Conservation (phyloP, 2,797 vertebrate species). For the Phoeniculus purpureus region DNA sequence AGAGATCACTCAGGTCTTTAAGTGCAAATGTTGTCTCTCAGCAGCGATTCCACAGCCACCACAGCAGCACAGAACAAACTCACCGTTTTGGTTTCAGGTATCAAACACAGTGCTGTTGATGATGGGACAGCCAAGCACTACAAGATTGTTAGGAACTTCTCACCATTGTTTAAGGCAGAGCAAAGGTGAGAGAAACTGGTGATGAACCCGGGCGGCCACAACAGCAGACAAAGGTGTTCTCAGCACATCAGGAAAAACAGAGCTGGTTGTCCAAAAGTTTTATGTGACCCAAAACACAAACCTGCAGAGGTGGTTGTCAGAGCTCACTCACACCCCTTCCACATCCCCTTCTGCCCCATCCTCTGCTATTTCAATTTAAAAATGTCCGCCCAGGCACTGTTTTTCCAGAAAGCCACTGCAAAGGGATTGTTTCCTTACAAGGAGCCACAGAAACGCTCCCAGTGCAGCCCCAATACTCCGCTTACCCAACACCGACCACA, state of each 20-base stretch:
- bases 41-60: background rate
- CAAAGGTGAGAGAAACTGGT: background rate
- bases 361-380: background rate
- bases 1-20: background rate
- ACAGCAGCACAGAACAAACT: background rate
- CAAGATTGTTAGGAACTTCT: background rate
- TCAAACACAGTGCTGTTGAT: background rate
- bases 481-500: accelerated
- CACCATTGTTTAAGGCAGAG: background rate
- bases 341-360: background rate
- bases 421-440: accelerated
- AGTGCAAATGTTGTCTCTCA: background rate
- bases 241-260: accelerated
- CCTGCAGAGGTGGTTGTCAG: accelerated
- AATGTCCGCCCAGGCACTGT: accelerated
- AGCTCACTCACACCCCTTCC: accelerated
- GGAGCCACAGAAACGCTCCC: background rate
- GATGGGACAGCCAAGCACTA: no score
- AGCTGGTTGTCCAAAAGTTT: background rate
- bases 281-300: background rate
- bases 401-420: accelerated
- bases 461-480: background rate
- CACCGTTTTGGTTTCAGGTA: background rate
- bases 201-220: background rate
- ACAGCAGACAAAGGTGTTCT: accelerated